These are phyloP conservation scores for Ornithoptera priamus DNA, from an alignment of 2,888 invertebrate species.

Conservation along the genomic window DNA sequence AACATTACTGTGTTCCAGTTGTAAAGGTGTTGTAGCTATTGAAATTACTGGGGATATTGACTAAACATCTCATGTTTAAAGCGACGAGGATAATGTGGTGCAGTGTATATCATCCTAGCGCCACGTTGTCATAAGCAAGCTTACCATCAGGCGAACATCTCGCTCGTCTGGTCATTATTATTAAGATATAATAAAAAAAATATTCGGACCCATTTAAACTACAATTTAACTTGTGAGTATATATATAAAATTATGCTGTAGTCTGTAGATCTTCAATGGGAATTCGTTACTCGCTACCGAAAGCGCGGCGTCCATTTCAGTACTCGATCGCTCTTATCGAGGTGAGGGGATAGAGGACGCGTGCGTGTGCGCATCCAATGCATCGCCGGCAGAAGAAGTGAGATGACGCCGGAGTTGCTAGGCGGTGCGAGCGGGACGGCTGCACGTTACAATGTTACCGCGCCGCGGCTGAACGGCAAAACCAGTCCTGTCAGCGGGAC, in stretches of 20 bases:
- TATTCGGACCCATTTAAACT: too few species aligned
- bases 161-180: too few species aligned
- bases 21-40: too few species aligned
- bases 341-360: conserved; percentile 68
- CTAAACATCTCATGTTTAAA: too few species aligned
- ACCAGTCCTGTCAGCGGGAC: conserved; percentile 79
- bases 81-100: too few species aligned
- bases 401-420: conserved; percentile 32
- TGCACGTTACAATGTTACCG: conserved; percentile 65
- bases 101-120: too few species aligned
- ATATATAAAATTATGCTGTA: conserved; percentile 26
- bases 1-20: too few species aligned
- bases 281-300: conserved; percentile 71
- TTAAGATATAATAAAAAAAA: too few species aligned
- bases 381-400: conserved; percentile 51
- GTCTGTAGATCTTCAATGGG: conserved; percentile 58
- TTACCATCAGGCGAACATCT: too few species aligned
- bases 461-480: conserved; percentile 69
- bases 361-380: conserved; percentile 74
- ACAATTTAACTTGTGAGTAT: not conserved
- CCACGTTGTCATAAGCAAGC: too few species aligned
- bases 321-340: conserved; percentile 71
- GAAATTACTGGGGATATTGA: too few species aligned
- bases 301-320: conserved; percentile 68
- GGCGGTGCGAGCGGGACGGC: conserved; percentile 52